phyloP scores from a whole-genome alignment of 2,797 vertebrate species.

The Myotis pilosus region DNA sequence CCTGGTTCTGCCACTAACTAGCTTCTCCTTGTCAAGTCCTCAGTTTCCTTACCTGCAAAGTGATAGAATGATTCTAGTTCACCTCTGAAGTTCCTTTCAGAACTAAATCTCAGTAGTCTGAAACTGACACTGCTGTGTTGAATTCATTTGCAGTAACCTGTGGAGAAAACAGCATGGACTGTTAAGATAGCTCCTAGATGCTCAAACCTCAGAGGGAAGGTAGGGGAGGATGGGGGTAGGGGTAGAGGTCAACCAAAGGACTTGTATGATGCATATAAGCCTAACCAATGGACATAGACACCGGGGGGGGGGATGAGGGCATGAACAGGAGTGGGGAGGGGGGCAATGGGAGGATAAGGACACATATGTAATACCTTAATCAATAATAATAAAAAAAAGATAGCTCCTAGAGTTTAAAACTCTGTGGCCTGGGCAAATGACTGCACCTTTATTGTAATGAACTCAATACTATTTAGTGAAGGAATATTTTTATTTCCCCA shows the following conservation, averaged over 20 bases:
- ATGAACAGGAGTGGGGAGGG: no score
- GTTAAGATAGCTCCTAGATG: background rate
- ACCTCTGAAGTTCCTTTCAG: background rate
- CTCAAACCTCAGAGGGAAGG: no score
- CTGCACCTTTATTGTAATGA: background rate
- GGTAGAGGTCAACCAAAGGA: no score
- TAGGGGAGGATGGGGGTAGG: no score
- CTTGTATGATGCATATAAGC: no score
- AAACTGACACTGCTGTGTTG: background rate
- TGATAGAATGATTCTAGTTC: background rate
- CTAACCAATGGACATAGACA: no score
- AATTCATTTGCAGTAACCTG: background rate
- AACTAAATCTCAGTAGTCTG: background rate
- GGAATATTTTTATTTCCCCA: constrained; percentile 7
- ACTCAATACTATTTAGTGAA: background rate
- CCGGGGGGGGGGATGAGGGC: no score
- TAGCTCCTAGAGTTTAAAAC: background rate
- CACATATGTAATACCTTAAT: no score
- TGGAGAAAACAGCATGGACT: background rate
- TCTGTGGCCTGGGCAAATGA: background rate
- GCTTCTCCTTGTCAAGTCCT: background rate
- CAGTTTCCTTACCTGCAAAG: background rate
- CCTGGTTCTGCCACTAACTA: background rate
- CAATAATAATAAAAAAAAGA: no score
- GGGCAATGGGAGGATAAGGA: no score